Conservation (phyloP, 2,113 vertebrate species). For the Trogon surrucura region DNA sequence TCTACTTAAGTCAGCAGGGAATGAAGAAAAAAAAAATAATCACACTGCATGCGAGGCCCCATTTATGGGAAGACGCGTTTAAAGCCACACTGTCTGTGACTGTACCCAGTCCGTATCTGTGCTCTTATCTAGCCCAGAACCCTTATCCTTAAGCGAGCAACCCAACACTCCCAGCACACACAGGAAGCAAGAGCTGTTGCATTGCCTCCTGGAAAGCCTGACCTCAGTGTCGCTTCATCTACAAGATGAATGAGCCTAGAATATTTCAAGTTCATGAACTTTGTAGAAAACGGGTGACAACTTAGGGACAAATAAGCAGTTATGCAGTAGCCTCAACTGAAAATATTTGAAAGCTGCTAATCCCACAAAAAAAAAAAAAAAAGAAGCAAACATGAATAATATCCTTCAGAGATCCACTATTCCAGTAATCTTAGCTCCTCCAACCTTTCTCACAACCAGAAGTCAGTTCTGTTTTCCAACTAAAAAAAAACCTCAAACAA, state of each 20-base stretch:
- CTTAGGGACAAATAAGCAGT: not conserved
- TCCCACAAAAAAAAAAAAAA: not conserved
- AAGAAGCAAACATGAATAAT: not conserved
- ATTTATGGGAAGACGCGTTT: not conserved
- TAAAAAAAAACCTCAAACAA: not conserved
- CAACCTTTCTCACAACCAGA: not conserved
- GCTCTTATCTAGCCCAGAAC: not conserved
- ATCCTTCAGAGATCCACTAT: not conserved
- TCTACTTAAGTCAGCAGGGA: not conserved
- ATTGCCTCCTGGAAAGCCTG: not conserved
- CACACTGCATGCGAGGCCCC: accelerated
- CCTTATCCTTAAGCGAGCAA: accelerated
- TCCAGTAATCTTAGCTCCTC: not conserved
- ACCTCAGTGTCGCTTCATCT: not conserved
- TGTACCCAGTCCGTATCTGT: not conserved
- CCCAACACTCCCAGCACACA: not conserved
- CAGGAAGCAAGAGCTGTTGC: not conserved
- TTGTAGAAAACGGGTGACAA: not conserved
- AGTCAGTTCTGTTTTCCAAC: not conserved
- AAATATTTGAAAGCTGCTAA: not conserved
- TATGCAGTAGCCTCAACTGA: not conserved
- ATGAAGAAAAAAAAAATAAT: not conserved
- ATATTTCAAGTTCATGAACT: not conserved
- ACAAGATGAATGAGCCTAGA: not conserved
- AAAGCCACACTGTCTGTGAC: not conserved